These are phyloP conservation scores for Accipiter virgatus DNA, from an alignment of 2,113 vertebrate species.

Conservation along the genomic window DNA sequence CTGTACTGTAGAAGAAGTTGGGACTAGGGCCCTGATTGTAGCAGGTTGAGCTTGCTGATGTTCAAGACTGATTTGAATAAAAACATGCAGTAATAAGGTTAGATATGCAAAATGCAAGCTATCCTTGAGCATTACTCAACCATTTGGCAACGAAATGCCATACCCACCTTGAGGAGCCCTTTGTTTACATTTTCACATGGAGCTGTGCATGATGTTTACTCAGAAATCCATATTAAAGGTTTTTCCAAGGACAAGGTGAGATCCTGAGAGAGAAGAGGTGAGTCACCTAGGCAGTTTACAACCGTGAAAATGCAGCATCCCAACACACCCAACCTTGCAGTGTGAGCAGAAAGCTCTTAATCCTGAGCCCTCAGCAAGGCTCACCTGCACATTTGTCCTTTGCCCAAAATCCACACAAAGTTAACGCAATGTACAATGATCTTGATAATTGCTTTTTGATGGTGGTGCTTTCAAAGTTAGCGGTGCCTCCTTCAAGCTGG, in stretches of 20 bases:
- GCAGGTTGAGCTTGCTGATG: background rate
- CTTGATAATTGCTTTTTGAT: background rate
- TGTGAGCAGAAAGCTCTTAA: background rate
- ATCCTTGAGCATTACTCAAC: background rate
- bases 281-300: background rate
- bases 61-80: background rate
- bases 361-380: background rate
- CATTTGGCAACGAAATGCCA: background rate
- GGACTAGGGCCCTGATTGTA: too few relatives aligned
- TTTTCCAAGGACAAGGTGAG: background rate
- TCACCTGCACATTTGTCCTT: background rate
- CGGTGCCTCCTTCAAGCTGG: background rate
- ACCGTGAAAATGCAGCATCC: background rate
- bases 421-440: background rate
- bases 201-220: background rate
- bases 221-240: background rate
- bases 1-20: background rate
- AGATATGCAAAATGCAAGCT: background rate
- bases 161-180: background rate
- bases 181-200: background rate
- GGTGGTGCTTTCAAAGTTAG: background rate
- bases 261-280: background rate
- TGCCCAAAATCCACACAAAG: background rate
- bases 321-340: background rate
- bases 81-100: background rate